A percentile compares a stretch with the other conserved stretches of the same genome.
Conservation (phyloP, 2,113 vertebrate species). For the Tetrao urogallus region DNA sequence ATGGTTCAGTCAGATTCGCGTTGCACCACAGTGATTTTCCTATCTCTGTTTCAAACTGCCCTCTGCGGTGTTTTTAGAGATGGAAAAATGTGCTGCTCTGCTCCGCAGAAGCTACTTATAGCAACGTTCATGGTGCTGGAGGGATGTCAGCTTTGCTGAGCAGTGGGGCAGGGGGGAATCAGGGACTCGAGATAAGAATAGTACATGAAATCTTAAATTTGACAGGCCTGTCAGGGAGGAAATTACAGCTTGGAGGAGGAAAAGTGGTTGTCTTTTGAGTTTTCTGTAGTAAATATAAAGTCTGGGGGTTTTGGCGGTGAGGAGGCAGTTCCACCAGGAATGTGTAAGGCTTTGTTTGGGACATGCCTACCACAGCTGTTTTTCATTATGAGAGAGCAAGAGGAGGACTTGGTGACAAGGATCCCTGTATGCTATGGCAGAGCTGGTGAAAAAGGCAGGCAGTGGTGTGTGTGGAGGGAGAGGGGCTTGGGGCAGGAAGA, state of each 20-base stretch:
- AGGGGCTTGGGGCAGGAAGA: neutral
- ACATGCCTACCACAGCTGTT: conserved; percentile 69
- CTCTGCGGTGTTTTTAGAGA: neutral
- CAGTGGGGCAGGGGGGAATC: conserved; percentile 49
- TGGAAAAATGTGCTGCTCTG: neutral
- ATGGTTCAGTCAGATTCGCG: neutral
- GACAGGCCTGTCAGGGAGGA: conserved; percentile 48
- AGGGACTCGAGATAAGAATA: conserved; percentile 65
- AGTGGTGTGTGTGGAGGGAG: neutral
- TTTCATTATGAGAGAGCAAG: conserved; percentile 61
- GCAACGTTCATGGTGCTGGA: conserved; percentile 33
- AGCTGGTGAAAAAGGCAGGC: conserved; percentile 44
- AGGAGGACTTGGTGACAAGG: conserved; percentile 71
- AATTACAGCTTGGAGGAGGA: conserved; percentile 68
- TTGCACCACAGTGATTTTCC: neutral
- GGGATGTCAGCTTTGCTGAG: conserved; percentile 19
- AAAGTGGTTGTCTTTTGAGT: conserved; percentile 68
- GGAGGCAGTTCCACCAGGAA: conserved; percentile 65
- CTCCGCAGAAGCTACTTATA: conserved; percentile 47
- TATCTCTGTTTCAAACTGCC: neutral
- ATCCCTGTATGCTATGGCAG: conserved; percentile 25
- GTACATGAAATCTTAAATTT: conserved; percentile 70
- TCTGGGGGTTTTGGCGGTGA: conserved; percentile 64
- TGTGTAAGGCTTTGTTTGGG: conserved; percentile 70
- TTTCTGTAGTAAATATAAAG: conserved; percentile 68